Conservation (phyloP, 2,888 invertebrate genomes). For the Stictocephala bisonia region DNA sequence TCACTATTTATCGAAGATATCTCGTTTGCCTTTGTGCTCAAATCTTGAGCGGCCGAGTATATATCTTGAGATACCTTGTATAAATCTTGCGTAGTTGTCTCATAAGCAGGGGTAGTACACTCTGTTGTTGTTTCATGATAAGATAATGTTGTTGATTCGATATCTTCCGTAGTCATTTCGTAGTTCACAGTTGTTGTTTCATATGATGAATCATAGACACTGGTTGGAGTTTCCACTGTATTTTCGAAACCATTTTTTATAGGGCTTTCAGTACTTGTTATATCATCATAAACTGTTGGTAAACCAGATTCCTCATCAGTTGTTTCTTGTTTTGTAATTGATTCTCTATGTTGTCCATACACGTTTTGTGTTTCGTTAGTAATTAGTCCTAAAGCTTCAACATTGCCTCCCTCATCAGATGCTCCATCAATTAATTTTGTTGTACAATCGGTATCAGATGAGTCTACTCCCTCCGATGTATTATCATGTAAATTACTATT, state of each 20-base stretch:
- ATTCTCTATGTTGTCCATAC: neutral
- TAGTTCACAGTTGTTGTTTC: neutral
- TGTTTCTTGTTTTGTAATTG: neutral
- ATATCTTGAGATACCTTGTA: constrained; percentile 35
- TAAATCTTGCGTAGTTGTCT: constrained; percentile 20
- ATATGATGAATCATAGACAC: neutral
- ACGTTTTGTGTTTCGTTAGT: too few relatives aligned
- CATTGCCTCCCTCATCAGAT: too few relatives aligned
- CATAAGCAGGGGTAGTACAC: neutral
- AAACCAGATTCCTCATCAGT: neutral
- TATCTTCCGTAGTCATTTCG: neutral
- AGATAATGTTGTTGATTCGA: neutral
- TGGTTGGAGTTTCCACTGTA: neutral
- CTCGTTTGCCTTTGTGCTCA: constrained; percentile 28
- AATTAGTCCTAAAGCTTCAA: too few relatives aligned
- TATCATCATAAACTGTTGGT: too few relatives aligned
- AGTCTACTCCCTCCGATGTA: too few relatives aligned
- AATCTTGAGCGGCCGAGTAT: constrained; percentile 8
- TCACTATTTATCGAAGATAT: constrained; percentile 30
- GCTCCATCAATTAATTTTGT: too few relatives aligned
- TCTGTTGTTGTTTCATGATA: neutral
- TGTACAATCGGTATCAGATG: too few relatives aligned
- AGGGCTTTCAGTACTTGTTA: too few relatives aligned
- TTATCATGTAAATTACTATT: too few relatives aligned
- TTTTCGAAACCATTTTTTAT: neutral